Base-by-base conservation (phyloP, 2,888 invertebrate species). In the Zele albiditarsus region DNA sequence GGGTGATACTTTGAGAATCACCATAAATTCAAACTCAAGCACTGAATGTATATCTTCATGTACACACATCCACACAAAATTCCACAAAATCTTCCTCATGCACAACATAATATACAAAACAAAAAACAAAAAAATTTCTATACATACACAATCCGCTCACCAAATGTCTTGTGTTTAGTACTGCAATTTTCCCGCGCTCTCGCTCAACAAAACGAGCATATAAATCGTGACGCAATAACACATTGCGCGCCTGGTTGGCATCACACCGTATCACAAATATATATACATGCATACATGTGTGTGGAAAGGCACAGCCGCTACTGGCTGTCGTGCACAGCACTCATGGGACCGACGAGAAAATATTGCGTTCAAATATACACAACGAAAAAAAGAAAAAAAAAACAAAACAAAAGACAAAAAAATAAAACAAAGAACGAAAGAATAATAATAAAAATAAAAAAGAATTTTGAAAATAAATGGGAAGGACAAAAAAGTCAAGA, bases 221-320 rank as follows among this genome's bases (percentile, higher is more conserved):
- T 60, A 78, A 80, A 78, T 76, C 67, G 62, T 78, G 71, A 73
- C 72, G 80, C 77, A 78, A 80, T 74, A 66, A 33, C 49, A 60
- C 53, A 27, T 60, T 49, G 28, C 63, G 71, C 60, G 71, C 49
- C 63, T 53, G 58, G 69, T 53, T 53, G 23, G 65, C 23, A 38
- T 25, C 12, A 20, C 38, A 38, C 14, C 25, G 38, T 65, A 65
- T 53, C 46, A 20, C n/a, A 20, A 1, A 20, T 1, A 3, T 23
- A 10, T 23, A 20, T 23, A 20, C 8, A 20, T 16, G 31, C 67
- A 31, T 46, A 66, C 38, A 20, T 8, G 33, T 66, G 53, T 53
- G 71, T 71, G 65, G 68, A 78, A 77, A 78, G 75, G 77, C 76
- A 74, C 74, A 67, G 33, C 76, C 46, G 62, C 60, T 71, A 71